Evolutionary conservation across 2,797 vertebrate species (phyloP).

Genomic region (Ammospiza maritima): DNA sequence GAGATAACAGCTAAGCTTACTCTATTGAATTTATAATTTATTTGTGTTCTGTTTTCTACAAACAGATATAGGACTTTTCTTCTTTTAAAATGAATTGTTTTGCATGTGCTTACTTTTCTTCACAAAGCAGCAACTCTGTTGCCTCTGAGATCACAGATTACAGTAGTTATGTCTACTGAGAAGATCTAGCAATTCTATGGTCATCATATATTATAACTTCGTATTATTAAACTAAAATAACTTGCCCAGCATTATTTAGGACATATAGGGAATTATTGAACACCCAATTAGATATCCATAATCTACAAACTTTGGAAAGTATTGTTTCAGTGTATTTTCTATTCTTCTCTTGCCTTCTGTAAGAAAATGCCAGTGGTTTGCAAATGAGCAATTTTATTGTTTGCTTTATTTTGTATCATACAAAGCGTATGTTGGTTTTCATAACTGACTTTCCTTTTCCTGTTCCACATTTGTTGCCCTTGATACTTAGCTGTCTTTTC

Average conservation of each 20-base stretch:
- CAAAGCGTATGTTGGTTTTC: background rate
- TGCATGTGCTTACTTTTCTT: background rate
- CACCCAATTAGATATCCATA: background rate
- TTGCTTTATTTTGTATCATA: background rate
- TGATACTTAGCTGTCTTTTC: background rate
- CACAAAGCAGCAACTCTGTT: background rate
- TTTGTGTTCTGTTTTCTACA: background rate
- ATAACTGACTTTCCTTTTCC: background rate
- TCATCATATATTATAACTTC: background rate
- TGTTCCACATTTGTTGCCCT: background rate
- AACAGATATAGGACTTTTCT: background rate
- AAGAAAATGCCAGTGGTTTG: background rate
- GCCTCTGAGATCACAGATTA: background rate
- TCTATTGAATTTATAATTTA: background rate
- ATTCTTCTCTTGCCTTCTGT: background rate
- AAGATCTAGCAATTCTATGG: background rate
- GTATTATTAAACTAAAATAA: background rate
- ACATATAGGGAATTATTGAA: background rate
- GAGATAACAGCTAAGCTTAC: background rate
- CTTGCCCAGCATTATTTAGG: background rate
- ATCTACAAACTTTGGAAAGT: background rate
- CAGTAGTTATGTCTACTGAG: background rate
- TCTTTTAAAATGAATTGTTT: background rate
- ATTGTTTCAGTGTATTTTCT: background rate
- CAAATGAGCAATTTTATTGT: background rate